Conservation (phyloP, 2,888 invertebrate genomes). For the Drosophila trichaetosa region DNA sequence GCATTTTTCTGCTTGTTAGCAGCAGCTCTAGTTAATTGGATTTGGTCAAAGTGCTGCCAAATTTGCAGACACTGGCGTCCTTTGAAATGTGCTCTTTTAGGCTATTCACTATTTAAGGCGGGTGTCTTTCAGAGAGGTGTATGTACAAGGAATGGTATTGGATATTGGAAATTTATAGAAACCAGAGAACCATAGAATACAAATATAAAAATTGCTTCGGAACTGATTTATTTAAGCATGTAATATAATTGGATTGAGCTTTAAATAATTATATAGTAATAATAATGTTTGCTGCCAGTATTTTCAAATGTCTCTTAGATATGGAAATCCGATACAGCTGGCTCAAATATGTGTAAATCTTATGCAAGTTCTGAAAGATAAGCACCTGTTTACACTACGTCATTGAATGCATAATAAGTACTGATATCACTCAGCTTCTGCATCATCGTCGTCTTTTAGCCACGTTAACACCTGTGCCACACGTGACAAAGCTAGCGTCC, state of each 20-base stretch:
- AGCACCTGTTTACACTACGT: not conserved
- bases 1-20: constrained; percentile 14
- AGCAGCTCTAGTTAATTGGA: constrained; percentile 76
- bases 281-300: not conserved
- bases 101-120: constrained; percentile 5
- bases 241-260: not conserved
- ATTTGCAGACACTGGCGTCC: constrained; percentile 44
- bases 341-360: not conserved
- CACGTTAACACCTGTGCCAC: constrained; percentile 41
- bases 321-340: not conserved
- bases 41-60: constrained; percentile 66
- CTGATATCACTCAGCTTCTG: not conserved
- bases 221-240: not conserved
- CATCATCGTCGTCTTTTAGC: not conserved
- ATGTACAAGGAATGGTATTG: not conserved
- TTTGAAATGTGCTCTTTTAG: constrained; percentile 39
- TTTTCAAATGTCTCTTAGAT: not conserved
- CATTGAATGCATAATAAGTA: not conserved
- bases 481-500: constrained; percentile 28
- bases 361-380: not conserved
- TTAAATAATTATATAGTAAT: not conserved
- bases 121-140: constrained; percentile 2
- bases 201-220: not conserved
- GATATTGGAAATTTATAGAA: not conserved
- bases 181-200: not conserved